A percentile compares a stretch with the other conserved stretches of the same genome.
Evolutionary conservation across 2,888 invertebrate species (phyloP).

Genomic region (Noctua comes): DNA sequence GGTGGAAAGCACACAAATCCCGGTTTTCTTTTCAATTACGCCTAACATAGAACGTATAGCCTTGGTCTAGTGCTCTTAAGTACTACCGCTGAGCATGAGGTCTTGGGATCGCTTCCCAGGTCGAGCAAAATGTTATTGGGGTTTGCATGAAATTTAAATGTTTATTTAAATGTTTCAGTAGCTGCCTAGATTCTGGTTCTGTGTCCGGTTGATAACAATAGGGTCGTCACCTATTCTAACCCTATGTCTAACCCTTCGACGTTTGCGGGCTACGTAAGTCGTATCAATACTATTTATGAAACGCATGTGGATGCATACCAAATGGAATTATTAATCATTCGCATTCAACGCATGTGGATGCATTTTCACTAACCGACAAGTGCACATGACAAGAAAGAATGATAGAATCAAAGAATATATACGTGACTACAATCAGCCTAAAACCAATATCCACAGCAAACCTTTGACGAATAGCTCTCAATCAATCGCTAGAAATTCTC

Average conservation of each 20-base stretch:
- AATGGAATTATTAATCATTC: too few relatives aligned
- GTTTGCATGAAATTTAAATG: neutral
- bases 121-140: neutral
- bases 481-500: constrained; percentile 9
- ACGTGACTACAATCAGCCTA: neutral
- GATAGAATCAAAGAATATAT: constrained; percentile 2
- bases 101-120: neutral
- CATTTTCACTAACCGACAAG: neutral
- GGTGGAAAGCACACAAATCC: neutral
- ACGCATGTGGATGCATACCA: neutral
- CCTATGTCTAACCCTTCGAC: neutral
- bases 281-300: neutral
- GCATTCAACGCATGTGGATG: neutral
- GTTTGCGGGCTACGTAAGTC: neutral
- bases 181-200: neutral
- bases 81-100: neutral
- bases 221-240: neutral
- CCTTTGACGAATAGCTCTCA: constrained; percentile 9
- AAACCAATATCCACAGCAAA: constrained; percentile 26
- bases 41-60: neutral
- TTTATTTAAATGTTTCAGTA: neutral
- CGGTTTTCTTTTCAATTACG: neutral
- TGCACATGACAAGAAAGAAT: neutral
- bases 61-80: neutral
- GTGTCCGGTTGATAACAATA: neutral